Evolutionary conservation across 1,140 invertebrate genomes (phyloP), one percentile per base, ranked within the genome.

Genomic region (Tetraneura akinire): DNA sequence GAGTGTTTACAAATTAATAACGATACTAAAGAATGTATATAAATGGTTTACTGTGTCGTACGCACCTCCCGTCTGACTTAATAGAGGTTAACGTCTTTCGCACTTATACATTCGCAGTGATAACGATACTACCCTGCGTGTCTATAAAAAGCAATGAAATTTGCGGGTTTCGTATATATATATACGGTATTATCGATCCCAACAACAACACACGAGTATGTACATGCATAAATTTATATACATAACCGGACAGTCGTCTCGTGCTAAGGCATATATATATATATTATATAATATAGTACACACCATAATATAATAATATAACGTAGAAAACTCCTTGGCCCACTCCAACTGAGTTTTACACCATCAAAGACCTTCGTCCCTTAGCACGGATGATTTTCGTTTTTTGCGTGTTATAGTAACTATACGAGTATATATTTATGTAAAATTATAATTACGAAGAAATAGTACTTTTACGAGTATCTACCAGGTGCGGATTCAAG

Each of bases 31-130:
- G n/a, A n/a, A n/a, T n/a, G n/a, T n/a, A n/a, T n/a, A n/a, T n/a
- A n/a, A n/a, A n/a, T n/a, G n/a, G n/a, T n/a, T n/a, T n/a, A n/a
- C n/a, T n/a, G n/a, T n/a, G n/a, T n/a, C n/a, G n/a, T n/a, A n/a
- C n/a, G n/a, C 57, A 32, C 26, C 8, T 3, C 9, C 16, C 26
- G 57, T 32, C 26, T 3, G 57, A 51, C 47, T 71, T 71, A 68
- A 68, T 47, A 47, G 66, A 26, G 66, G 66, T 68, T 68, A 68
- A 68, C 21, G 66, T 68, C 66, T 68, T 47, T 14, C 42, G 14
- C 9, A n/a, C 10, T 4, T 49, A 14, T 49, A 16, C 10, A 49
- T 1, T 11, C 13, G 55, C 21, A 18, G 9, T 45, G 45, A 71
- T 71, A 71, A 51, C 18, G 18, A 51, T n/a, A 16, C 23, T n/a